Evolutionary conservation across 2,797 vertebrate genomes (phyloP).

Genomic region (Parauchenoglanis punctatus): DNA sequence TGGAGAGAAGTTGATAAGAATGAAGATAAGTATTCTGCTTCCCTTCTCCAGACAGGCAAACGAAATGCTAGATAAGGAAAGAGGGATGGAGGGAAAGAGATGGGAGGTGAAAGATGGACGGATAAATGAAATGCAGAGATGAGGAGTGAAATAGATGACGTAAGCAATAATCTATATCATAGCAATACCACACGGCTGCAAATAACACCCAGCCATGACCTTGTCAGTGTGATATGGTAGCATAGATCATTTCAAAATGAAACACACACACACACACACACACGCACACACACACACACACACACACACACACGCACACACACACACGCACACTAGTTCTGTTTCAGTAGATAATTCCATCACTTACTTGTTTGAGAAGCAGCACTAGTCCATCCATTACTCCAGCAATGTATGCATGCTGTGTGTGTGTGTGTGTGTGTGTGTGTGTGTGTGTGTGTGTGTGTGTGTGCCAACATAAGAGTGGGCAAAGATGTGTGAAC

Average conservation of each 20-base stretch:
- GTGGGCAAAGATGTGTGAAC: slow-evolving; percentile 55
- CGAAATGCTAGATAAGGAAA: background rate
- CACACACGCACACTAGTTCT: slow-evolving; percentile 9
- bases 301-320: slow-evolving; percentile 31
- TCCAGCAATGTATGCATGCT: slow-evolving; percentile 28
- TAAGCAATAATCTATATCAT: slow-evolving; percentile 3
- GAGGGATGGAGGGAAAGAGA: background rate
- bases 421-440: slow-evolving; percentile 15
- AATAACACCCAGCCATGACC: slow-evolving; percentile 21
- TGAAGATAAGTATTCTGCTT: slow-evolving; percentile 1
- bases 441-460: background rate
- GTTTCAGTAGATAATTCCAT: background rate
- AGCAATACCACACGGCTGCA: background rate
- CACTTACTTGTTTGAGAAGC: background rate
- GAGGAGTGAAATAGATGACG: background rate
- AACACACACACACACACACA: slow-evolving; percentile 24
- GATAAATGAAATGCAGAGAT: background rate
- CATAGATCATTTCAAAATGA: background rate
- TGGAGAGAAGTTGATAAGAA: background rate
- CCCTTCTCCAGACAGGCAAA: background rate
- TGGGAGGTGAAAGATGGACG: background rate
- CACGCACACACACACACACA: slow-evolving; percentile 26
- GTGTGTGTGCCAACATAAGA: background rate
- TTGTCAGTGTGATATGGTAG: slow-evolving; percentile 11
- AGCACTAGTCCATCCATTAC: slow-evolving; percentile 3